Conservation (phyloP, 2,113 vertebrate genomes). For the Sturnus vulgaris region DNA sequence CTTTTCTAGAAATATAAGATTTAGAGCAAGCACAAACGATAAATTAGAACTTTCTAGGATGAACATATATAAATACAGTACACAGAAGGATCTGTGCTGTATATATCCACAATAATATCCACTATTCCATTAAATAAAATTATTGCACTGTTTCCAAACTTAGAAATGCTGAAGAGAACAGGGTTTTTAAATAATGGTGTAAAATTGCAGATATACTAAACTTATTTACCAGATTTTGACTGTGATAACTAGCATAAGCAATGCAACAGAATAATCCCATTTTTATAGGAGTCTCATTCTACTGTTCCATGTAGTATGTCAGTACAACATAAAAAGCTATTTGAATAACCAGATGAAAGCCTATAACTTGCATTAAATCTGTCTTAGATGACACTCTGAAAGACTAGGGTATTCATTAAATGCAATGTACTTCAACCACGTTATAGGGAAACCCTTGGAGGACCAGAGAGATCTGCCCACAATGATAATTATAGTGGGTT, state of each 20-base stretch:
- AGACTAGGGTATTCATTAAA: background rate
- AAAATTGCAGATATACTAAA: background rate
- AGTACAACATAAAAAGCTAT: background rate
- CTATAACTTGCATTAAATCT: background rate
- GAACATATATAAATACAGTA: rapidly evolving
- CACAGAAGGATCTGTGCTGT: background rate
- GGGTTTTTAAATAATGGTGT: background rate
- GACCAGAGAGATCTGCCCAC: background rate
- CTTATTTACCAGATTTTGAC: background rate
- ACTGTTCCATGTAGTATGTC: background rate
- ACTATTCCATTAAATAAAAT: background rate
- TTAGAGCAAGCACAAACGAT: background rate
- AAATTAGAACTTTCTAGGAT: background rate
- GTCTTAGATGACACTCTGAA: background rate
- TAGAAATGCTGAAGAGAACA: background rate
- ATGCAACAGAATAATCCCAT: background rate
- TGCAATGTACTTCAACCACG: background rate
- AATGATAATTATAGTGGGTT: background rate
- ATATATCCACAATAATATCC: background rate
- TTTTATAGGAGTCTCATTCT: background rate
- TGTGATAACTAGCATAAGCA: background rate
- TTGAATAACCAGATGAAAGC: background rate
- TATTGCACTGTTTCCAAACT: background rate
- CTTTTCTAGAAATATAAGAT: background rate
- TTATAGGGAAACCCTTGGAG: background rate